Evolutionary conservation across 2,797 vertebrate genomes (phyloP), one percentile per base, ranked within the genome.

Genomic region (Clamator glandarius): DNA sequence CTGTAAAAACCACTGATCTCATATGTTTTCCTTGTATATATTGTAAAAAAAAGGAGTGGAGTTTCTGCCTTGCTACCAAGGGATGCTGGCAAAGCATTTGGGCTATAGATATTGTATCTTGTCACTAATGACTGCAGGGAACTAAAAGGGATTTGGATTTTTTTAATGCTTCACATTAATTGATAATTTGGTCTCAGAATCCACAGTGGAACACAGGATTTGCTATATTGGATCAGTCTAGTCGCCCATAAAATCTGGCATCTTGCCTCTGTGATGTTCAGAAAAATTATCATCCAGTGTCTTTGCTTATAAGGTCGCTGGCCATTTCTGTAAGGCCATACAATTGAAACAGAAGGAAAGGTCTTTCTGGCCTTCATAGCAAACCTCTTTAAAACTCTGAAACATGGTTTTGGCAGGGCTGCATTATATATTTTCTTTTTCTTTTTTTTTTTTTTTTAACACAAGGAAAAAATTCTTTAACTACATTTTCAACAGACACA

Each of bases 81-180:
- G 88, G 79, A 95, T 92, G 85, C 84, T 93, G 94, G 94, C 89
- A 92, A 89, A 89, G 75, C 88, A 70, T 77, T 84, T 90, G 75
- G 94, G 77, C 88, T 86, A 93, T 88, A 96, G 92, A 94, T 95
- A 90, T 77, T 92, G 92, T 76, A 95, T 94, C 89, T 89, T 93
- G 85, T 93, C 90, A 91, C 89, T 96, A 94, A 95, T 93, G 94
- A 95, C 92, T 94, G 91, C 73, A 93, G 92, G 90, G 93, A 92
- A 95, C 95, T 95, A 93, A 94, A 94, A 89, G 64, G 91, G 93
- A 95, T 92, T 94, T 92, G 87, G 77, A 74, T 91, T 96, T 96
- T 96, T 95, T 95, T 93, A 93, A 95, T 95, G 90, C 81, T 90
- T 94, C 93, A 89, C 92, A 96, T 93, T 97, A 93, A 96, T 96